Evolutionary conservation across 2,113 vertebrate species (phyloP).

Genomic region (Gnathonemus echidnorhynchus): DNA sequence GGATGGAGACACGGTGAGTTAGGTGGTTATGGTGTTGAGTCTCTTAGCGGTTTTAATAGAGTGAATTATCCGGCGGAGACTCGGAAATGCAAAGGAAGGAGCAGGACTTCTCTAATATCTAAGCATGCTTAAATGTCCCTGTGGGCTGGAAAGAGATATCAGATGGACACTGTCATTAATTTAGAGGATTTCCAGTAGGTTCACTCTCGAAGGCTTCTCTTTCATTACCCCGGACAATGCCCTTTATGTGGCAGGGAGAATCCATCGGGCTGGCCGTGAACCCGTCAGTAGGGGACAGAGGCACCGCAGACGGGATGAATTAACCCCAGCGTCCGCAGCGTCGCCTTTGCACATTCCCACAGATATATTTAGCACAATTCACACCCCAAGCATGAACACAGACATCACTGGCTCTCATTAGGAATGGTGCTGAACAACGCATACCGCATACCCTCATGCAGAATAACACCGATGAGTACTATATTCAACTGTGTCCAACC

Average conservation of each 20-base stretch:
- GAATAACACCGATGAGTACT: background rate
- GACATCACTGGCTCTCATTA: background rate
- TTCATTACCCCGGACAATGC: background rate
- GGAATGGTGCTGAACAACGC: background rate
- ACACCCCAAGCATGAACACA: background rate
- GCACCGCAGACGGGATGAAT: background rate
- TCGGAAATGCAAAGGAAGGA: background rate
- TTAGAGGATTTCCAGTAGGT: background rate
- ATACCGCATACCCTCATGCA: background rate
- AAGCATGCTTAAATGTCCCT: conserved; percentile 1
- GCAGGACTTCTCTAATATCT: background rate
- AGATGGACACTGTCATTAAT: background rate
- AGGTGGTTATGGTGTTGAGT: background rate
- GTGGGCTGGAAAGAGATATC: background rate
- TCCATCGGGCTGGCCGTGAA: background rate
- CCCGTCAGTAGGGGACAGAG: background rate
- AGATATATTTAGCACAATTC: background rate
- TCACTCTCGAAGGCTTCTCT: background rate
- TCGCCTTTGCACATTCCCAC: background rate
- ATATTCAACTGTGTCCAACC: background rate
- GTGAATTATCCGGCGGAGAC: background rate
- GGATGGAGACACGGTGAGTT: background rate
- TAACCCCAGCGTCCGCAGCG: background rate
- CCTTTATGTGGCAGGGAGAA: background rate
- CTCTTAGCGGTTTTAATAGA: background rate